Base-by-base conservation (phyloP, 2,888 invertebrate genomes). In the Amphipyra berbera region DNA sequence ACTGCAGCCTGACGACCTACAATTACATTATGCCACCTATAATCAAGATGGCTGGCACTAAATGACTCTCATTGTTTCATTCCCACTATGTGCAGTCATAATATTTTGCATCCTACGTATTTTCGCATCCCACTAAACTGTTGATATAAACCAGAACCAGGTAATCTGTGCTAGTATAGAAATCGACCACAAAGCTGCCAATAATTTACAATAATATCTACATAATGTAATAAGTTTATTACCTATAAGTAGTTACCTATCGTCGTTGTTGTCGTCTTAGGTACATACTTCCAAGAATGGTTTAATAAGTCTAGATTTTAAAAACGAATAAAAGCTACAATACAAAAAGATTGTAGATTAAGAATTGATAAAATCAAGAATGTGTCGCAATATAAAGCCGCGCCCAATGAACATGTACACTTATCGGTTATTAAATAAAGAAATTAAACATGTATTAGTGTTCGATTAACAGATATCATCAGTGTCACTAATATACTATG, bases 91-190 rank as follows among this genome's bases (percentile, higher is more conserved):
- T 54, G 48, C 9, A 35, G 49, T 58, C 46, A 64, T 63, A 55
- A 68, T 48, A 65, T 76, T 68, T 54, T 37, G 15, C 47, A 13
- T 44, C 57, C 60, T 56, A 68, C 58, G 35, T 33, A 27, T 33
- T 41, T 38, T 72, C 1, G 33, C 46, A 50, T 54, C 27, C 41
- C 41, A 52, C 40, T 42, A 33, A 33, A 37, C 12, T 38, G 15
- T 42, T 48, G 44, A 38, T 15, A 14, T 13, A 10, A 15, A 40
- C 13, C 7, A 41, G 40, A 14, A 9, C 12, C 27, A 13, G 41
- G 15, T 52, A 44, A 37, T 2, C 2, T 30, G 27, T 5, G 9
- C 12, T 35, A 14, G 47, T 15, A 13, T 14, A 40, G 40, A 37
- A 56, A 49, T 27, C 35, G 12, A 14, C 40, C 40, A 41, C 40